phyloP scores from a whole-genome alignment of 1,140 invertebrate genomes.

The Campoletis sonorensis region DNA sequence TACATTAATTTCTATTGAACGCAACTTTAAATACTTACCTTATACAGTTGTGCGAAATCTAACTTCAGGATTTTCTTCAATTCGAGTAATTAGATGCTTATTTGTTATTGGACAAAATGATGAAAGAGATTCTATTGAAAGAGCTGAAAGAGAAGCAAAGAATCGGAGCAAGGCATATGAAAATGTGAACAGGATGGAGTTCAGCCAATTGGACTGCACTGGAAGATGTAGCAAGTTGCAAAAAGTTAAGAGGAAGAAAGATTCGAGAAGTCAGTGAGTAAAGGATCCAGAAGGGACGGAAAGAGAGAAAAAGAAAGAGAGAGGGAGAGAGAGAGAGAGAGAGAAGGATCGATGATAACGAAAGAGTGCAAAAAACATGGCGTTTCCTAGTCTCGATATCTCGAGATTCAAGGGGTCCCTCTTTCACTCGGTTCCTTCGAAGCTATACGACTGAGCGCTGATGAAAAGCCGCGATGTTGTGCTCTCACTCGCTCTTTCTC shows the following conservation, averaged over 20 bases:
- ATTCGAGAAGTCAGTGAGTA: not conserved
- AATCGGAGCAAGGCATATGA: not conserved
- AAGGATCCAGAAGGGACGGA: constrained; percentile 4
- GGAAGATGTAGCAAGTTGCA: constrained; percentile 1
- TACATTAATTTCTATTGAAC: no score
- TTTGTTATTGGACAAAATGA: not conserved
- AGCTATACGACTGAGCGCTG: not conserved
- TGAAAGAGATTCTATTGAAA: not conserved
- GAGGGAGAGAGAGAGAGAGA: constrained; percentile 1
- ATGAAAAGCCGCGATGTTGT: constrained; percentile 41
- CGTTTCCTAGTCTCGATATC: constrained; percentile 23
- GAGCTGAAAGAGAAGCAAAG: not conserved
- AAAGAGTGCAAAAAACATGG: constrained; percentile 32
- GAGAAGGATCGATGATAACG: constrained; percentile 3
- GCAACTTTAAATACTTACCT: no score
- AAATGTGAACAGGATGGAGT: not conserved
- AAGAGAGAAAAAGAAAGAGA: not conserved
- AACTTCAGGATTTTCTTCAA: no score
- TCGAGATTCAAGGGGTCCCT: not conserved
- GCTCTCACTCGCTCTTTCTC: constrained; percentile 1
- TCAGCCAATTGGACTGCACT: constrained; percentile 9
- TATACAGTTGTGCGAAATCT: no score
- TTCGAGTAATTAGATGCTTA: no score
- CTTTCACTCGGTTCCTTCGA: constrained; percentile 4
- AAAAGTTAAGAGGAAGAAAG: constrained; percentile 26